phyloP scores from a whole-genome alignment of 2,113 vertebrate genomes.

The Sturnira hondurensis region DNA sequence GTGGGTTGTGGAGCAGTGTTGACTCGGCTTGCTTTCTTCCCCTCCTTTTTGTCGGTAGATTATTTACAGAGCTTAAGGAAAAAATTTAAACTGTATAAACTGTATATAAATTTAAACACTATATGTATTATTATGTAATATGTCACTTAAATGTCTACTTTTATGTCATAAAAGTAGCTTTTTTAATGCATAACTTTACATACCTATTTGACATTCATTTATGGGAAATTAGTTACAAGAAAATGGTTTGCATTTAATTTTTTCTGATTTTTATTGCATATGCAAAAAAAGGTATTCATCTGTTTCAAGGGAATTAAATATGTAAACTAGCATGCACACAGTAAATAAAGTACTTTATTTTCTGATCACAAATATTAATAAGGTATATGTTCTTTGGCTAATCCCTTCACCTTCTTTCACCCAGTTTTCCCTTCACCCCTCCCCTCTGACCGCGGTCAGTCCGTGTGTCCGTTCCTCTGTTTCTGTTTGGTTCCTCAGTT shows the following conservation, averaged over 20 bases:
- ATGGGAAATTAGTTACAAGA: background rate
- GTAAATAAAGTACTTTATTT: background rate
- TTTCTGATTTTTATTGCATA: background rate
- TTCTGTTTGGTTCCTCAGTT: too few relatives aligned
- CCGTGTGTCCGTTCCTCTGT: too few relatives aligned
- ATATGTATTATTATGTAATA: background rate
- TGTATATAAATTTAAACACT: background rate
- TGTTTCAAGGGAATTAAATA: background rate
- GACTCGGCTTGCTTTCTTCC: background rate
- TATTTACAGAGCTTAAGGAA: background rate
- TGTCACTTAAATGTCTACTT: background rate
- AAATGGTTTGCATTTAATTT: background rate
- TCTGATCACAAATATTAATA: background rate
- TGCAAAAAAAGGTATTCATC: background rate
- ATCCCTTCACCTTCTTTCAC: too few relatives aligned
- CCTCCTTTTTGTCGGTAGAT: background rate
- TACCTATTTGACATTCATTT: background rate
- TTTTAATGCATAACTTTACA: background rate
- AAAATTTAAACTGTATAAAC: background rate
- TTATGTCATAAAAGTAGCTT: background rate
- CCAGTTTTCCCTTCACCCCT: too few relatives aligned
- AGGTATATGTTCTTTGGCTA: too few relatives aligned
- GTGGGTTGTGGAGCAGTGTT: background rate
- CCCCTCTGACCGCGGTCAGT: too few relatives aligned
- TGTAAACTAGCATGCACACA: background rate